Evolutionary conservation across 1,140 invertebrate species (phyloP).

Genomic region (Idris sp.): DNA sequence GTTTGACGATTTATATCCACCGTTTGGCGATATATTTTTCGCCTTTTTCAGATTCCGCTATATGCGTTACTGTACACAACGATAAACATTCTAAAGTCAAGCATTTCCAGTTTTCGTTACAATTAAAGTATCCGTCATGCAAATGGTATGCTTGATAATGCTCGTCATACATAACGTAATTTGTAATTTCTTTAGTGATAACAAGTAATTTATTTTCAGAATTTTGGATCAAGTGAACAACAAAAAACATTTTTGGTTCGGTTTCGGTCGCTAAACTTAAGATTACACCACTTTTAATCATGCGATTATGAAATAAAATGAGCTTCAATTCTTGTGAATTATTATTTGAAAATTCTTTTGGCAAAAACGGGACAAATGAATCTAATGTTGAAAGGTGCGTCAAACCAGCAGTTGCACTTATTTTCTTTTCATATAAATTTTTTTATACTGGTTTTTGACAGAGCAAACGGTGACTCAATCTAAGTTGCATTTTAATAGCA

Average conservation of each 20-base stretch:
- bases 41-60: too few relatives aligned
- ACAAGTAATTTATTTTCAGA: conserved; percentile 1
- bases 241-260: conserved; percentile 9
- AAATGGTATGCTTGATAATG: conserved; percentile 9
- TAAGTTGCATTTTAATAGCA: conserved; percentile 3
- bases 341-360: too few relatives aligned
- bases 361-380: too few relatives aligned
- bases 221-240: conserved; percentile 8
- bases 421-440: conserved; percentile 6
- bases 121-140: conserved; percentile 1
- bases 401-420: too few relatives aligned
- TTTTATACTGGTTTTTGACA: too few relatives aligned
- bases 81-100: too few relatives aligned
- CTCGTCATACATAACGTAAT: conserved; percentile 13
- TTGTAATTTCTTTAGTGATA: conserved; percentile 12
- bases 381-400: neutral
- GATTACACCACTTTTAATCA: neutral
- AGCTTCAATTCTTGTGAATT: too few relatives aligned
- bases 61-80: too few relatives aligned
- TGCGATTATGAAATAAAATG: too few relatives aligned
- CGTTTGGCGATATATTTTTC: too few relatives aligned
- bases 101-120: too few relatives aligned
- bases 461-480: conserved; percentile 2
- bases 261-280: conserved; percentile 1
- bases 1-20: too few relatives aligned